Percentiles rank a stretch among this genome's conserved stretches.
Evolutionary conservation across 1,140 invertebrate genomes (phyloP).

Genomic region (Atta cephalotes): DNA sequence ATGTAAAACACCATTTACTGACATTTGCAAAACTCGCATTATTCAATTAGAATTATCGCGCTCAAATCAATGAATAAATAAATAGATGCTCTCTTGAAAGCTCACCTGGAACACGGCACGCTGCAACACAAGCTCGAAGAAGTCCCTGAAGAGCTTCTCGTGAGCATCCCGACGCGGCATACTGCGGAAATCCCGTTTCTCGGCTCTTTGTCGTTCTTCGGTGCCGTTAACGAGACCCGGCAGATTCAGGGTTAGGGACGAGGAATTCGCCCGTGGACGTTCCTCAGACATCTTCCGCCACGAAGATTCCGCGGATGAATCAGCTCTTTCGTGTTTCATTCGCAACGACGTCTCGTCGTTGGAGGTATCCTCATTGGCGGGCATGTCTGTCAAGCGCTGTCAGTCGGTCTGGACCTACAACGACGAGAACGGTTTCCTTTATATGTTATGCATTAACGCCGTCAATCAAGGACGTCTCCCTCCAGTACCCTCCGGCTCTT

Average conservation of each 20-base stretch:
- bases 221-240: neutral
- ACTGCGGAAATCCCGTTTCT: slow-evolving; percentile 77
- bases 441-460: slow-evolving; percentile 77
- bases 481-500: slow-evolving; percentile 40
- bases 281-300: neutral
- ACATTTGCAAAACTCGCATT: too few relatives aligned
- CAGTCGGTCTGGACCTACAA: slow-evolving; percentile 74
- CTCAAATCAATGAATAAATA: too few relatives aligned
- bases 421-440: slow-evolving; percentile 82
- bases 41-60: too few relatives aligned
- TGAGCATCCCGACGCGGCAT: slow-evolving; percentile 88
- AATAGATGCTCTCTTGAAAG: neutral
- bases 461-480: slow-evolving; percentile 67
- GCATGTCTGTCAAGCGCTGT: slow-evolving; percentile 76
- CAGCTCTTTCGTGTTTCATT: neutral
- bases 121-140: slow-evolving; percentile 90
- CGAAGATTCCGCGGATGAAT: neutral
- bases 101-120: slow-evolving; percentile 91
- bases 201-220: neutral
- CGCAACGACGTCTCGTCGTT: slow-evolving; percentile 65
- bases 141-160: slow-evolving; percentile 90
- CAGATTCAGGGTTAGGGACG: too few relatives aligned
- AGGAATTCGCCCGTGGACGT: neutral
- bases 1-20: too few relatives aligned
- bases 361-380: slow-evolving; percentile 78